Base-by-base conservation (phyloP, 1,140 invertebrate genomes). In the Ruditapes philippinarum region DNA sequence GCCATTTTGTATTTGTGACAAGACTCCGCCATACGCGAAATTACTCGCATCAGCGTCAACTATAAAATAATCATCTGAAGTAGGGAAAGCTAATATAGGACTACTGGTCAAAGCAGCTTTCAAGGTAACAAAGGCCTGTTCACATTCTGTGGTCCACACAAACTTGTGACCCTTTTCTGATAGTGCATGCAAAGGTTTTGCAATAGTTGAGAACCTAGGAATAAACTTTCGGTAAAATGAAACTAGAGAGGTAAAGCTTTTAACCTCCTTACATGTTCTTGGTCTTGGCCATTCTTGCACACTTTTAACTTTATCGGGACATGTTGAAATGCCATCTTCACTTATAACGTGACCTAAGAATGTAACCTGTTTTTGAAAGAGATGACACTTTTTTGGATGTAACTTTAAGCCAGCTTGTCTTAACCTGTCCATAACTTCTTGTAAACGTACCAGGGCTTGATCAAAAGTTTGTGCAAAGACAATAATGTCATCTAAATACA, bases 161-260 rank as follows among this genome's bases (percentile, higher is more conserved):
- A 57, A 57, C 19, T 57, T 57, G 4, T 22, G 17, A 57, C 19
- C 45, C 31, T 57, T 80, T 60, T 80, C 49, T 7, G 49, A 17
- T 17, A 57, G 33, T 31, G 11, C 49, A 54, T 57, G 25, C 49
- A 96, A 90, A 25, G 95, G 95, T 22, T 83, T 70, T 38, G 93
- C 84, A 7, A 94, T 78, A 0, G 85, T 51, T 5, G 95, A 92
- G 22, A 94, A 93, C 57, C 94, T 92, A 9, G 76, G 91, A 12
- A 96, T 89, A 85, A 96, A 96, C 73, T 92, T 93, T 0, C 92
- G 84, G 90, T 96, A 96, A 90, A 95, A 96, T 45, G 93, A 93
- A 0, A 94, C 92, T 65, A 96, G 94, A 1, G 96, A 96, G 9
- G 96, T 81, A 81, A 96, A 96, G 79, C 95, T 86, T 62, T 94